Base-by-base conservation (phyloP, 2,113 vertebrate species). In the Hydrochoerus hydrochaeris region DNA sequence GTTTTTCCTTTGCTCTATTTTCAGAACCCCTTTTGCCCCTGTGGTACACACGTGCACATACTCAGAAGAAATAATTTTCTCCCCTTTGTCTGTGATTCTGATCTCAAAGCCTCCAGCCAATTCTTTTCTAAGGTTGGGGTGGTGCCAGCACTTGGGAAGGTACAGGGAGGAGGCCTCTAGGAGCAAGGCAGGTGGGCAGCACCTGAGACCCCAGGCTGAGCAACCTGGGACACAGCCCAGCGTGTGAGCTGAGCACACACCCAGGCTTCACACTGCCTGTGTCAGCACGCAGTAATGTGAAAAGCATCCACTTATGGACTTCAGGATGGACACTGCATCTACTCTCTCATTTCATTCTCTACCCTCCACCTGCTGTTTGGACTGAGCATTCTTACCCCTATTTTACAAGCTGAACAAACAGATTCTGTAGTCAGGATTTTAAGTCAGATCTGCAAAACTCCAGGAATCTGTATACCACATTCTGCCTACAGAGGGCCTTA, bases 1-100 rank as follows among this genome's bases (percentile, higher is more conserved):
- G 30, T 60, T 87, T 96, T 67, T 86, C 65, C 22, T 89, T 92
- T 91, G 49, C 41, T 41, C 13, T 75, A 26, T 82, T 92, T 95
- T 67, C 41, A 62, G 75, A 62, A 87, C 28, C 24, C 84, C 57
- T 57, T 17, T 11, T 24, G n/a, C 52, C 28, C 69, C 73, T 35
- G 17, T 80, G 28, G 5, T 77, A 26, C n/a, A 69, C 38, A n/a
- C 5, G 46, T 30, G 22, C 26, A 32, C 62, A 77, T 5, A 46
- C 58, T 46, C 26, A 30, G 24, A 75, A 41, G 22, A 52, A 44
- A 77, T 52, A 30, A 20, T 3, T 7, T 69, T 73, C 46, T 90
- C 52, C 49, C 4, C 8, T 75, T 85, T 71, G 44, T 46, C 26
- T 41, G 3, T 73, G 54, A 44, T 14, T 6, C 2, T 71, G n/a